Evolutionary conservation across 2,113 vertebrate species (phyloP), one percentile per base, ranked within the genome.

Genomic region (Pithys albifrons): DNA sequence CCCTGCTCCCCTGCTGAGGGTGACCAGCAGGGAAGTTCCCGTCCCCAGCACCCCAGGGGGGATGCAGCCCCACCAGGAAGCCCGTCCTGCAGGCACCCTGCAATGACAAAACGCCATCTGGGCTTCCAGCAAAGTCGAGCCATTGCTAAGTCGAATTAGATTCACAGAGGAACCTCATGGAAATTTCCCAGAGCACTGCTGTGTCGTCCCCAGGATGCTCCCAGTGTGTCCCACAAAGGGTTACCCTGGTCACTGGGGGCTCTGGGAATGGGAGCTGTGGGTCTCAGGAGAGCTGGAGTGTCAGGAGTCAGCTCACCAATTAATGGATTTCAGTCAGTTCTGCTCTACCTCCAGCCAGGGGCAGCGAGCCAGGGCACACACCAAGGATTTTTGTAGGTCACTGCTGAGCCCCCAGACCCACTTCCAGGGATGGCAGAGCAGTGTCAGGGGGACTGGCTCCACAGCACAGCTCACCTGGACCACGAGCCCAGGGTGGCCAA

Each of bases 371-470:
- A 19, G 45, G 33, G 66, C 83, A 74, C 3, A 64, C 81, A 54
- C 9, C 12, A 66, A 52, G n/a, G 74, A 64, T 7, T 93, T 94
- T 59, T 93, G 66, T 69, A 95, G 95, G 96, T 88, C 82, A 82
- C n/a, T 49, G 89, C 61, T 3, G 4, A 74, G 82, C 78, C 79
- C 71, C 4, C 20, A 20, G 65, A 86, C 58, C 41, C 49, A 10
- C 79, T 59, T 22, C 29, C 33, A 11, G 76, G 27, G n/a, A 59
- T 0, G 1, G 73, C 52, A 57, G 62, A 73, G 70, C 57, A 29
- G 58, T 1, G 9, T 10, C 62, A 76, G 48, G 20, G 23, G 52
- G 28, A 31, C 22, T 1, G 0, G 70, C 12, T 18, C 1, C 1
- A 2, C 2, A 10, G 3, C 4, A 1, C 14, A 29, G 65, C 69